Evolutionary conservation across 2,113 vertebrate species (phyloP), one percentile per base, ranked within the genome.

Genomic region (Dryoscopus gambensis): DNA sequence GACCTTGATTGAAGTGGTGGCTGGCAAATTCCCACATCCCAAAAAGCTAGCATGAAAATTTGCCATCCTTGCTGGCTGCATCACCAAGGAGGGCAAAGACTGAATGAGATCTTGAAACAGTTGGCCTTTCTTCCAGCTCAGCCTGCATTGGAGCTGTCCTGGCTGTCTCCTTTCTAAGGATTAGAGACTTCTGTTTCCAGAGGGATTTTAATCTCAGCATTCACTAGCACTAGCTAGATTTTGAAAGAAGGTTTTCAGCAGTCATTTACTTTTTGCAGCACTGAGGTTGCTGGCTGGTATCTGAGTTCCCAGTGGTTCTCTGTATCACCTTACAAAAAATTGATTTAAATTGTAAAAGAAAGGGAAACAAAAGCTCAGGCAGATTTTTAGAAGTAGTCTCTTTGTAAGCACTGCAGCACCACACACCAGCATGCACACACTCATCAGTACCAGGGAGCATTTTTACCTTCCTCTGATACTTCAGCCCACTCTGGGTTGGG

Each of bases 401-500:
- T 62, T 47, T 63, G 42, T 53, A 42, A 92, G 77, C 60, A 65
- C 31, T 64, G 13, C 18, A 57, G 25, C 63, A 40, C 52, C 56
- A 57, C 46, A 65, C n/a, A 59, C 39, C n/a, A 74, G 42, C 40
- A 15, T 11, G 33, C 49, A 46, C 33, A 63, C 19, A 63, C 17
- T 63, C 63, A 81, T 33, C 47, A 73, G 64, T 33, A 68, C 49
- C 59, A 71, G 19, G 22, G 13, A 84, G 22, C 23, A 52, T 22
- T 50, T 92, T 92, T 96, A 99, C 99, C 99, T 98, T 99, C 98
- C 53, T 99, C 98, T 25, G 99, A 99, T 27, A 99, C 99, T 5
- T 99, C 99, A 7, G 98, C 98, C 99, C 99, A 99, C 93, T 99
- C 99, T 13, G 99, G 99, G 56, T 98, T 99, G 50, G 99, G 99